Conservation (phyloP, 2,113 vertebrate species). For the Laterallus jamaicensis region DNA sequence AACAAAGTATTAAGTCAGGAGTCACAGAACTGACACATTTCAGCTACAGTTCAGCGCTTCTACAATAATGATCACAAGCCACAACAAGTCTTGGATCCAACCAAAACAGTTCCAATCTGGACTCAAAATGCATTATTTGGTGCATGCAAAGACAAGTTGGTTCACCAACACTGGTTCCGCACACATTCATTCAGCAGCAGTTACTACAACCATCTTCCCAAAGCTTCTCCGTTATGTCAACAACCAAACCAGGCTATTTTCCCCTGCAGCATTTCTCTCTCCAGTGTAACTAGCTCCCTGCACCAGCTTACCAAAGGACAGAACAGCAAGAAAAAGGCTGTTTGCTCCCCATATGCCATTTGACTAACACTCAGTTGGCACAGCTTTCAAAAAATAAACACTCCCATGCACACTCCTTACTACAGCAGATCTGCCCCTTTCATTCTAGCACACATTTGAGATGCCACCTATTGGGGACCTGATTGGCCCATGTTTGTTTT, state of each 20-base stretch:
- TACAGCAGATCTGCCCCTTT: not conserved
- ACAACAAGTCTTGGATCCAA: not conserved
- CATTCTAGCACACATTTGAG: not conserved
- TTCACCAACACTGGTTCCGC: not conserved
- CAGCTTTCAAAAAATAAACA: not conserved
- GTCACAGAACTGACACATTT: not conserved
- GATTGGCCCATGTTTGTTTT: not conserved
- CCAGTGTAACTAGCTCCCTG: not conserved
- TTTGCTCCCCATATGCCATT: not conserved
- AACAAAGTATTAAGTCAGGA: not conserved
- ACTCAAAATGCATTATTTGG: not conserved
- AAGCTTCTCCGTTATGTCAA: rapidly evolving
- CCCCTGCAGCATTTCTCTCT: not conserved
- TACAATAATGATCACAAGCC: not conserved
- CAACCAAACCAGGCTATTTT: not conserved
- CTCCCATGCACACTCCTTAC: not conserved
- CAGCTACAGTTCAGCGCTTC: not conserved
- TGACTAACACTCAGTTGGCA: not conserved
- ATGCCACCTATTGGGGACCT: not conserved
- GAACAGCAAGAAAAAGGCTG: not conserved
- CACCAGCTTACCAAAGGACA: not conserved
- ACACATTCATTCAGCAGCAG: not conserved
- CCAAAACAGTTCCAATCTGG: not conserved
- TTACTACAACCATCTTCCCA: not conserved
- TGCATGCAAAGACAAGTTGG: not conserved